phyloP scores from a whole-genome alignment of 2,113 vertebrate genomes.

The Archocentrus centrarchus region DNA sequence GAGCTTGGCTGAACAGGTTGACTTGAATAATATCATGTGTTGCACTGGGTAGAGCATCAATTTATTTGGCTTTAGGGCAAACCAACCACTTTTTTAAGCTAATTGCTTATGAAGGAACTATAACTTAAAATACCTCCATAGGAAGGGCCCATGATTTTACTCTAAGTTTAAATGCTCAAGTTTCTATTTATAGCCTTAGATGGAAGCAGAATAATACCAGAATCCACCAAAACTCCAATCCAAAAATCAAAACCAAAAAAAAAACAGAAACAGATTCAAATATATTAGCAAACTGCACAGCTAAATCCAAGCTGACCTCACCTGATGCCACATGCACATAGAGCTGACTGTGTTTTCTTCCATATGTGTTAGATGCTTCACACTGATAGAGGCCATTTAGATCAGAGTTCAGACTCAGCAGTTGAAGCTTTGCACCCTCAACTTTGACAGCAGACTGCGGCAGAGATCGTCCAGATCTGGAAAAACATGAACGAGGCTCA shows the following conservation, averaged over 20 bases:
- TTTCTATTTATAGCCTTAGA: neutral
- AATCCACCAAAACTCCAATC: neutral
- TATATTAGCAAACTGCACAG: neutral
- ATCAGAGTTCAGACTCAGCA: constrained; percentile 4
- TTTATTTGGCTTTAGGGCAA: neutral
- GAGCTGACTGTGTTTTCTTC: neutral
- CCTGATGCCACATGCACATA: constrained; percentile 12
- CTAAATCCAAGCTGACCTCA: neutral
- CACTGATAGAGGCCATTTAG: constrained; percentile 67
- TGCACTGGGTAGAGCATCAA: neutral
- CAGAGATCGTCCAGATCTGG: neutral
- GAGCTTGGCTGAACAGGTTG: no score
- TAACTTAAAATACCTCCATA: neutral
- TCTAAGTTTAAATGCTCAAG: neutral
- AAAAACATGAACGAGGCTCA: neutral
- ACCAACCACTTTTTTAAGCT: neutral
- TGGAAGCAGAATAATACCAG: neutral
- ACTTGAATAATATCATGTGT: no score
- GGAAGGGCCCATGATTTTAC: neutral
- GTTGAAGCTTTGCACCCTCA: constrained; percentile 16
- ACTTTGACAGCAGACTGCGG: constrained; percentile 8
- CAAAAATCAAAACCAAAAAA: neutral
- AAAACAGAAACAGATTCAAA: neutral
- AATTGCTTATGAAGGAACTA: neutral
- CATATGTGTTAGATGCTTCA: constrained; percentile 36